Percentiles rank a stretch among this genome's conserved stretches.
Evolutionary conservation across 2,888 invertebrate species (phyloP).

Genomic region (Trichopria drosophilae): DNA sequence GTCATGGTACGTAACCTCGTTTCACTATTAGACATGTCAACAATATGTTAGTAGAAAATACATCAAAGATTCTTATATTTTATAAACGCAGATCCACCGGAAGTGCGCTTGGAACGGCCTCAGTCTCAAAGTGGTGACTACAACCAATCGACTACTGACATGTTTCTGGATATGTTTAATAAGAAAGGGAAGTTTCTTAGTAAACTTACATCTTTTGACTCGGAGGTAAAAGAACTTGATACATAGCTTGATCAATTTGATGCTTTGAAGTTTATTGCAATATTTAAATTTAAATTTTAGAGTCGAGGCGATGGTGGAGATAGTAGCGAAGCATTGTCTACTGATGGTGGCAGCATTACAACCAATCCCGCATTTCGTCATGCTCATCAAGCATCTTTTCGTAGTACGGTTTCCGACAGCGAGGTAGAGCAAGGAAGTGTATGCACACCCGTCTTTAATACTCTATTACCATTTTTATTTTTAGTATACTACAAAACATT

Average conservation of each 20-base stretch:
- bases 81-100: constrained; percentile 63
- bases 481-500: background rate
- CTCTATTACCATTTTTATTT: background rate
- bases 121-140: constrained; percentile 62
- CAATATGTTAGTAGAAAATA: background rate
- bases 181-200: constrained; percentile 88
- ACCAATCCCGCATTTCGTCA: constrained; percentile 76
- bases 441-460: constrained; percentile 59
- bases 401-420: constrained; percentile 92
- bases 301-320: constrained; percentile 50
- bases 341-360: constrained; percentile 80
- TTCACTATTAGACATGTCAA: background rate
- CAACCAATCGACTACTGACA: constrained; percentile 82
- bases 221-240: constrained; percentile 70
- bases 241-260: background rate
- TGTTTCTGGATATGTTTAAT: constrained; percentile 91
- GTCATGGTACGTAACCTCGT: too few relatives aligned
- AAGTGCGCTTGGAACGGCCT: constrained; percentile 63
- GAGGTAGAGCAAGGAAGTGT: constrained; percentile 89
- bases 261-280: background rate
- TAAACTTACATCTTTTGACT: constrained; percentile 86
- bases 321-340: constrained; percentile 53
- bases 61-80: background rate
- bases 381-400: constrained; percentile 74
- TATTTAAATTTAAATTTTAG: constrained; percentile 30